phyloP scores from a whole-genome alignment of 2,797 vertebrate species.

The Sorex maritimensis region DNA sequence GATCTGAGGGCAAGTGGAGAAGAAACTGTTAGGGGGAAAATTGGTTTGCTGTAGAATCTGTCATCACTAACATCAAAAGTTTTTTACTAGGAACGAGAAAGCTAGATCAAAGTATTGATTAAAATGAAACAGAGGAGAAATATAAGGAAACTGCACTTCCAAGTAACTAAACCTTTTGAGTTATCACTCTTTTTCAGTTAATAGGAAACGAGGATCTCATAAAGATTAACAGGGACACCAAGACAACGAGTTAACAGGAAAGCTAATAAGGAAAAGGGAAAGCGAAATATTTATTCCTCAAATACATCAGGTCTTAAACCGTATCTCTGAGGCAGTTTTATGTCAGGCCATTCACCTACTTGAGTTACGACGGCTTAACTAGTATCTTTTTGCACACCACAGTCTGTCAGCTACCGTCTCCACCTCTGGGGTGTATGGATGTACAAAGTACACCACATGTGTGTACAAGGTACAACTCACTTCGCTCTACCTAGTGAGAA shows the following conservation, averaged over 20 bases:
- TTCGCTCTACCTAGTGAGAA: not conserved
- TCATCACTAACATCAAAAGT: not conserved
- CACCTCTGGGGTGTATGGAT: not conserved
- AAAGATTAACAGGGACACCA: slow-evolving; percentile 56
- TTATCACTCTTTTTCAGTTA: not conserved
- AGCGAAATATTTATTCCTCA: slow-evolving; percentile 38
- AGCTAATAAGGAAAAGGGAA: slow-evolving; percentile 40
- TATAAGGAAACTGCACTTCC: slow-evolving; percentile 14
- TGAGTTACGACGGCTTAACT: not conserved
- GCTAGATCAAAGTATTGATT: not conserved
- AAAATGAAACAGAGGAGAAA: slow-evolving; percentile 34
- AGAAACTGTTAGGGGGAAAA: not conserved
- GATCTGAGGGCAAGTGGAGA: not conserved
- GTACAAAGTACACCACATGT: not conserved
- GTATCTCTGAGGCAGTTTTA: slow-evolving; percentile 9
- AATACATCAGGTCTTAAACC: not conserved
- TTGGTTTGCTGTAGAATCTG: not conserved
- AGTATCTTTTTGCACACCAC: not conserved
- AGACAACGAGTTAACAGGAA: slow-evolving; percentile 43
- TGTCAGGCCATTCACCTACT: not conserved
- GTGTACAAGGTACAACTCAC: not conserved
- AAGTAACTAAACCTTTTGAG: slow-evolving; percentile 24
- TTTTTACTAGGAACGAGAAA: slow-evolving; percentile 61
- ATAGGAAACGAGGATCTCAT: slow-evolving; percentile 46
- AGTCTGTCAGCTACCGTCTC: not conserved